Conservation (phyloP, 2,888 invertebrate species). For the Philonicus albiceps region DNA sequence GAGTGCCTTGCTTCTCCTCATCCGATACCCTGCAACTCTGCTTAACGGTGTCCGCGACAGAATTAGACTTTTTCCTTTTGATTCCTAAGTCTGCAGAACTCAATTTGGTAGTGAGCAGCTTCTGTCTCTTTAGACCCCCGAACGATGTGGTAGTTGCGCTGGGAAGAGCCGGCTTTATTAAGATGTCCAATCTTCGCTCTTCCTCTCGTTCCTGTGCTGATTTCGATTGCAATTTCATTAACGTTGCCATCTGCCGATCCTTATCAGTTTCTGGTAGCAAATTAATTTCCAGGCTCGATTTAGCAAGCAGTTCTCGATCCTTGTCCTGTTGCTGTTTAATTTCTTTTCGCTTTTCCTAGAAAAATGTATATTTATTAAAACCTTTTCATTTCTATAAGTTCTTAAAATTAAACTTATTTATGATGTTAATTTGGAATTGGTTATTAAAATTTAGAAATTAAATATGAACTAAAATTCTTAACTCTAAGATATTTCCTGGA, state of each 20-base stretch:
- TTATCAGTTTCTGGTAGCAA: slow-evolving; percentile 82
- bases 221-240: slow-evolving; percentile 74
- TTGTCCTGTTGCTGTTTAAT: slow-evolving; percentile 72
- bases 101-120: slow-evolving; percentile 61
- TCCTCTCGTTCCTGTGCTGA: slow-evolving; percentile 69
- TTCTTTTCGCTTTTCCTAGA: slow-evolving; percentile 77
- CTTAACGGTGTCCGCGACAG: neutral
- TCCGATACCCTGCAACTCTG: neutral
- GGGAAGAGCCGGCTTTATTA: slow-evolving; percentile 68
- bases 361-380: slow-evolving; percentile 49
- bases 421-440: too few relatives aligned
- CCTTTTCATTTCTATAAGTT: neutral
- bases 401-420: too few relatives aligned
- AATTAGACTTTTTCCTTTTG: slow-evolving; percentile 51
- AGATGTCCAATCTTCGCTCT: slow-evolving; percentile 65
- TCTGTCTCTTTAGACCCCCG: slow-evolving; percentile 68
- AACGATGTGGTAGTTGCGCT: slow-evolving; percentile 66
- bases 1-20: neutral
- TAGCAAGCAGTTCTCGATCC: slow-evolving; percentile 76
- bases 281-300: slow-evolving; percentile 78
- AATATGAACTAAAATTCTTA: too few relatives aligned
- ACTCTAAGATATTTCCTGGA: too few relatives aligned
- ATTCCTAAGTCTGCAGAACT: slow-evolving; percentile 59
- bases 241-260: slow-evolving; percentile 79
- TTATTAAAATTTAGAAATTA: too few relatives aligned